Evolutionary conservation across 23 tunicate genomes (phyloP), one percentile per base, ranked within the genome.

Genomic region (Clavelina lepadiformis): DNA sequence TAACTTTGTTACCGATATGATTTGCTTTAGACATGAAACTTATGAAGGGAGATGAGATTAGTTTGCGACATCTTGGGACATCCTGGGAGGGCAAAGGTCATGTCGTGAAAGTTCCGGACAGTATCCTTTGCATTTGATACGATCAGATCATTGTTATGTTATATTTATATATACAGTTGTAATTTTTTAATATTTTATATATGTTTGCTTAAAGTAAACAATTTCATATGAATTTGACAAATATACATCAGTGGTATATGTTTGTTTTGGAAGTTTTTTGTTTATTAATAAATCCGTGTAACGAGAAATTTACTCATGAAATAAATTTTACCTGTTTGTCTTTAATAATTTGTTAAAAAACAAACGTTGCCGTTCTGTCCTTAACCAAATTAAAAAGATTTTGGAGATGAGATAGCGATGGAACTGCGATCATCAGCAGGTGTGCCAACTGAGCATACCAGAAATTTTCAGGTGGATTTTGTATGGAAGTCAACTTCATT

Each of bases 91-190:
- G 92, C 28, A 91, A 82, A 56, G 98, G 98, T 0, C 98, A 91
- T 56, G 98, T 91, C 28, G 98, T 91, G 3, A 91, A 91, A 91
- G 98, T 91, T 47, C 98, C 98, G 19, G 98, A 91, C 67, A 91
- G 88, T 86, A 86, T 77, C 83, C 83, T 85, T 69, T 54, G n/a
- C n/a, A n/a, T n/a, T n/a, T n/a, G n/a, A n/a, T n/a, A n/a, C n/a
- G n/a, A n/a, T n/a, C n/a, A n/a, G n/a, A n/a, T n/a, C n/a, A n/a
- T n/a, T n/a, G n/a, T n/a, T n/a, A n/a, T n/a, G n/a, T n/a, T n/a
- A n/a, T n/a, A n/a, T n/a, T n/a, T n/a, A n/a, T n/a, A n/a, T n/a
- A n/a, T n/a, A n/a, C n/a, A n/a, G n/a, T n/a, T n/a, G n/a, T n/a
- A n/a, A n/a, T n/a, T n/a, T n/a, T n/a, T n/a, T n/a, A n/a, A n/a